Base-by-base conservation (phyloP, 1,140 invertebrate species). In the Danaus plexippus region DNA sequence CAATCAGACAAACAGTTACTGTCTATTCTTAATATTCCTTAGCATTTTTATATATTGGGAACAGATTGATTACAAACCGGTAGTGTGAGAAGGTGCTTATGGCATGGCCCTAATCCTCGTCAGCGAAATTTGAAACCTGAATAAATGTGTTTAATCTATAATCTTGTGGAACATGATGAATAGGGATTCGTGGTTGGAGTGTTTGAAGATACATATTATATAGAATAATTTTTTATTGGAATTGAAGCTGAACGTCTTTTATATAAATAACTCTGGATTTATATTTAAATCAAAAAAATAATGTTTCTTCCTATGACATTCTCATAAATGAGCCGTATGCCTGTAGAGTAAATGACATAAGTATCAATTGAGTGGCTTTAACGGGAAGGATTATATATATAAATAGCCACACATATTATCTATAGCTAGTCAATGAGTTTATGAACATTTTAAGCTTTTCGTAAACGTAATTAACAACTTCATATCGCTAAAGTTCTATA, bases 141-240 rank as follows among this genome's bases (percentile, higher is more conserved):
- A 46, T 41, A 44, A 54, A 48, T 59, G 57, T 59, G 51, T 45
- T 52, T 59, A 59, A 59, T 59, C 51, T 59, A 59, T 53, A 53
- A 53, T 53, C 57, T 57, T 40, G 12, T 58, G n/a, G 57, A 49
- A 59, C 53, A 44, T 59, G 15, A n/a, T 43, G 47, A 52, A 41
- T 53, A 59, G 40, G 57, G 56, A 47, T 58, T 58, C 56, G 11
- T 18, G n/a, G n/a, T 6, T 48, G 11, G 41, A 42, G 15, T 11
- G 13, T 42, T n/a, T 51, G 6, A 40, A 43, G n/a, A 4, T 51
- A 11, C 9, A 41, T 43, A 51, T 42, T 13, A 12, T 42, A 43
- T 1, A 41, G 12, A 42, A 9, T n/a, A 9, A 2, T 9, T 42
- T 6, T 11, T 15, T 10, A 51, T 10, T 9, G 41, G 11, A 51